These are phyloP conservation scores for Drosophila melanica DNA, from an alignment of 1,140 invertebrate species.

Conservation along the genomic window DNA sequence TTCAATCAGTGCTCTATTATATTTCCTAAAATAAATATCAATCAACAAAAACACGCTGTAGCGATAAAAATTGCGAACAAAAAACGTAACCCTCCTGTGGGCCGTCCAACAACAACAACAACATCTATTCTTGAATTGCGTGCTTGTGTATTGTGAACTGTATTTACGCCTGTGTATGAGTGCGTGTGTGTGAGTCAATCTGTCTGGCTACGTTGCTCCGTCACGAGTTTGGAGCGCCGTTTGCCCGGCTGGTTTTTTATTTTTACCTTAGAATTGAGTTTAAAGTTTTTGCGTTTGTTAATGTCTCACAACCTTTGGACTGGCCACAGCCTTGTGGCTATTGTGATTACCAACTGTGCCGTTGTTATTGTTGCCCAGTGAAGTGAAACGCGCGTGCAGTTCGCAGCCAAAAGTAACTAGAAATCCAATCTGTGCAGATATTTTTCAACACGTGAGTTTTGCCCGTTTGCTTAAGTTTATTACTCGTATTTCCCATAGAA, in stretches of 20 bases:
- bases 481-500: slow-evolving; percentile 39
- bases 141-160: slow-evolving; percentile 41
- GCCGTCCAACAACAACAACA: slow-evolving; percentile 17
- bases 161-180: background rate
- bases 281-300: slow-evolving; percentile 60
- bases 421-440: slow-evolving; percentile 33
- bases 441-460: slow-evolving; percentile 68
- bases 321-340: slow-evolving; percentile 53
- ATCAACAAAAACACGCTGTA: slow-evolving; percentile 24
- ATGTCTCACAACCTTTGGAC: slow-evolving; percentile 73
- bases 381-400: slow-evolving; percentile 59
- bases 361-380: slow-evolving; percentile 37
- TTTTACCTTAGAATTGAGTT: slow-evolving; percentile 52
- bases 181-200: slow-evolving; percentile 23
- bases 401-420: slow-evolving; percentile 23
- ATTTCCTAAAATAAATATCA: slow-evolving; percentile 30
- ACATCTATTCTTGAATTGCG: slow-evolving; percentile 21
- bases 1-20: slow-evolving; percentile 34
- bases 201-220: slow-evolving; percentile 37
- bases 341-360: slow-evolving; percentile 37
- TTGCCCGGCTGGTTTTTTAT: slow-evolving; percentile 40
- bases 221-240: slow-evolving; percentile 75
- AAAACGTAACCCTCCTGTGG: slow-evolving; percentile 30
- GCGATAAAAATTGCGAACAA: slow-evolving; percentile 27
- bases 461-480: slow-evolving; percentile 29